Conservation (phyloP, 2,113 vertebrate species). For the Trachemys scripta region DNA sequence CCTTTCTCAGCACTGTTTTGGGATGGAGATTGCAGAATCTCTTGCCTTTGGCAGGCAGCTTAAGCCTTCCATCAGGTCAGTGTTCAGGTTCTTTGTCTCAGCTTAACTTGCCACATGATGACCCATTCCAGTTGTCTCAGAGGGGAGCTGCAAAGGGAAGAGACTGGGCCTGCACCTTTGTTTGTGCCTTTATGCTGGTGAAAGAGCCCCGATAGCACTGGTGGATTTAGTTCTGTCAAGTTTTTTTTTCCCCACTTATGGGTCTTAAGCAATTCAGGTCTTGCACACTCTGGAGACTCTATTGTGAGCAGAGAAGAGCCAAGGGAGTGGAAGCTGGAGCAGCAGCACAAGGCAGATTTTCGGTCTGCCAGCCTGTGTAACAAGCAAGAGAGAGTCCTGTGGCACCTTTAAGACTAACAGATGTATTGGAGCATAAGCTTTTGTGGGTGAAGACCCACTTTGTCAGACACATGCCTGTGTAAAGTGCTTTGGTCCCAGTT, state of each 20-base stretch:
- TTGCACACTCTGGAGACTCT: neutral
- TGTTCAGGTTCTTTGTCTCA: neutral
- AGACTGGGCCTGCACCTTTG: neutral
- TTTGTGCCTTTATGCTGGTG: neutral
- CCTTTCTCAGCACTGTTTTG: neutral
- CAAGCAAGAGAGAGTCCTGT: too few species aligned
- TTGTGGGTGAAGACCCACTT: too few species aligned
- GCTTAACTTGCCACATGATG: neutral
- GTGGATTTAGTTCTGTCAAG: fast-evolving
- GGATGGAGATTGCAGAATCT: neutral
- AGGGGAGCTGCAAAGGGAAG: neutral
- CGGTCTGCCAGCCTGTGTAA: neutral
- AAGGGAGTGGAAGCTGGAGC: neutral
- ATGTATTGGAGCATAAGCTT: too few species aligned
- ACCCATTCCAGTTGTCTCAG: neutral
- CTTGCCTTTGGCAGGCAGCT: neutral
- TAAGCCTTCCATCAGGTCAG: neutral
- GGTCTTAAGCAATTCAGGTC: neutral
- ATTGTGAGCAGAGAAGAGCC: neutral
- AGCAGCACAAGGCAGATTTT: neutral
- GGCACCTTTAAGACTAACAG: too few species aligned
- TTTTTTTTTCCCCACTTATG: neutral
- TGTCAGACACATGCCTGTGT: too few species aligned
- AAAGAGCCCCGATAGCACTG: neutral
- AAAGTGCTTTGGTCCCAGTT: neutral